Evolutionary conservation across 2,888 invertebrate genomes (phyloP).

Genomic region (Phasia obesa): DNA sequence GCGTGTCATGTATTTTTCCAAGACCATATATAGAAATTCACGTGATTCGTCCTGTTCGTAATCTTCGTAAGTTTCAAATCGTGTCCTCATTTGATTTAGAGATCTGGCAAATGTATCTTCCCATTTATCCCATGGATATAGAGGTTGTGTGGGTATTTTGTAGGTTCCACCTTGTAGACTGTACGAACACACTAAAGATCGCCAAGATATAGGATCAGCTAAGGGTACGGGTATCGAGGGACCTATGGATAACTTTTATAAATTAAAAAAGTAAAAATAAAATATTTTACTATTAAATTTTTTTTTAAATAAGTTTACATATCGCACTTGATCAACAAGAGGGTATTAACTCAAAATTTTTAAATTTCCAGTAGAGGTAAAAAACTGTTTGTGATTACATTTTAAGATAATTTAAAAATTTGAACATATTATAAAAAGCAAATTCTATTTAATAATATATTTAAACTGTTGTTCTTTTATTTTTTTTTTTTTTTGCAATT

Average conservation of each 20-base stretch:
- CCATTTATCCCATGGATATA: constrained; percentile 80
- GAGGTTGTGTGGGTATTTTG: constrained; percentile 76
- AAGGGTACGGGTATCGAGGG: constrained; percentile 76
- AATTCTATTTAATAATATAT: too few relatives aligned
- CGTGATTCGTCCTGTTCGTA: constrained; percentile 77
- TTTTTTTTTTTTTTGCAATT: too few relatives aligned
- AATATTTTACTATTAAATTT: too few relatives aligned
- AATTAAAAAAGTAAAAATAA: background rate
- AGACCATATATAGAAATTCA: constrained; percentile 76
- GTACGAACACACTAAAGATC: constrained; percentile 75
- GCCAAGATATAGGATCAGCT: constrained; percentile 77
- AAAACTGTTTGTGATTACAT: too few relatives aligned
- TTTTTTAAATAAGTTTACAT: too few relatives aligned
- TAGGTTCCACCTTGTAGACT: constrained; percentile 78
- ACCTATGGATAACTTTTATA: constrained; percentile 73
- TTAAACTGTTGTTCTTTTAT: too few relatives aligned
- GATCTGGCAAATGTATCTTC: constrained; percentile 76
- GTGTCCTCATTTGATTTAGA: constrained; percentile 66
- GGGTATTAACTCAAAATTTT: too few relatives aligned
- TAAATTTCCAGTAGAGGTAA: too few relatives aligned
- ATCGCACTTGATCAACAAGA: too few relatives aligned
- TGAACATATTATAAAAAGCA: too few relatives aligned
- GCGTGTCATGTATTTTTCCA: constrained; percentile 77
- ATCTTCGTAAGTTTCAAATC: constrained; percentile 71
- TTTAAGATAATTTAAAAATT: too few relatives aligned